Conservation (phyloP, 2,888 invertebrate species). For the Caenorhabditis becei region DNA sequence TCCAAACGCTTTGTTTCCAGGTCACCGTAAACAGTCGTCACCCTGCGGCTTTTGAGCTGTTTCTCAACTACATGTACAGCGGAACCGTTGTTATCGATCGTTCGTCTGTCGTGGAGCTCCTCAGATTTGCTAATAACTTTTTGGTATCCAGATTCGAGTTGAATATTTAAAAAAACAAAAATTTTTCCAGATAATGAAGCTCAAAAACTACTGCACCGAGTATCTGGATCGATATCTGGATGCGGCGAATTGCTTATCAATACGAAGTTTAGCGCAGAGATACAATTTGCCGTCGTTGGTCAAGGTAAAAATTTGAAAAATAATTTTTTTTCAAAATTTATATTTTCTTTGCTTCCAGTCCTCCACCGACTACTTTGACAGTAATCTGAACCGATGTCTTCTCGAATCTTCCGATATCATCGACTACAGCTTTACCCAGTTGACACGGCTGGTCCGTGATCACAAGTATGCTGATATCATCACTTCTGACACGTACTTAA, state of each 20-base stretch:
- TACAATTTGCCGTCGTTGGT: slow-evolving; percentile 85
- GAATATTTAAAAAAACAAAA: no score
- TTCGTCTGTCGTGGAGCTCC: slow-evolving; percentile 85
- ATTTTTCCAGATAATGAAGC: slow-evolving; percentile 77
- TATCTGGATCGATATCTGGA: slow-evolving; percentile 86
- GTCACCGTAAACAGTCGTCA: slow-evolving; percentile 85
- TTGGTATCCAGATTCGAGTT: no score
- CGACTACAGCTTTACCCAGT: slow-evolving; percentile 83
- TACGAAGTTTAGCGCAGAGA: slow-evolving; percentile 85
- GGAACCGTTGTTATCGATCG: slow-evolving; percentile 85
- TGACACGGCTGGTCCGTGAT: slow-evolving; percentile 85
- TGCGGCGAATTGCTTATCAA: slow-evolving; percentile 86
- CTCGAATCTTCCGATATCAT: slow-evolving; percentile 85
- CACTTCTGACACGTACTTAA: slow-evolving; percentile 80
- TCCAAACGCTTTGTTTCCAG: slow-evolving; percentile 79
- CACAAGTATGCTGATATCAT: slow-evolving; percentile 82
- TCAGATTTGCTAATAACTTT: slow-evolving; percentile 86
- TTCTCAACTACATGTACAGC: slow-evolving; percentile 87
- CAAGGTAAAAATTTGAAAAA: slow-evolving; percentile 82
- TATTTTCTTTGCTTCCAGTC: no score
- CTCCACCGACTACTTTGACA: slow-evolving; percentile 76
- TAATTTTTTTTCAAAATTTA: not conserved
- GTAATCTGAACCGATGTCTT: slow-evolving; percentile 82
- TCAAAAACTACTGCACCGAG: slow-evolving; percentile 86
- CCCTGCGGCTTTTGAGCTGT: slow-evolving; percentile 85